These are phyloP conservation scores for Meloidogyne chitwoodi DNA, from an alignment of 1,140 invertebrate genomes.

Conservation along the genomic window DNA sequence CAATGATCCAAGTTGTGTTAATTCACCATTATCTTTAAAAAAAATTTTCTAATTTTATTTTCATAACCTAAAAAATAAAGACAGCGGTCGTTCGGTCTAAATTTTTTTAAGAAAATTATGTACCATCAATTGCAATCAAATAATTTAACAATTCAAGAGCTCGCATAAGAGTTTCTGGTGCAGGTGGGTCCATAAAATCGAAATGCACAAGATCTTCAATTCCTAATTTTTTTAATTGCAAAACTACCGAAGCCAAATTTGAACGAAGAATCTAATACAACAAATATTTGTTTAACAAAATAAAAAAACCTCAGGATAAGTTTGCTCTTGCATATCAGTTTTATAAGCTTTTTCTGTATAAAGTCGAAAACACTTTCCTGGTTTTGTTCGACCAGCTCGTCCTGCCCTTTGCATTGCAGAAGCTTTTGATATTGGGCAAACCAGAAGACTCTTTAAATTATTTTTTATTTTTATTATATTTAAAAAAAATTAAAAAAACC, in stretches of 20 bases:
- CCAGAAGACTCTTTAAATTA: slow-evolving; percentile 69
- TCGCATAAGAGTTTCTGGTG: slow-evolving; percentile 99
- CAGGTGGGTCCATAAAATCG: slow-evolving; percentile 99
- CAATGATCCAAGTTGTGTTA: slow-evolving; percentile 90
- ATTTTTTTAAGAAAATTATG: no score
- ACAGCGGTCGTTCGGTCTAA: no score
- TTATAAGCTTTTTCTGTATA: slow-evolving; percentile 99
- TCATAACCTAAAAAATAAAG: slow-evolving; percentile 40
- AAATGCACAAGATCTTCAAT: slow-evolving; percentile 99
- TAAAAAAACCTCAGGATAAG: slow-evolving; percentile 91
- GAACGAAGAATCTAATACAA: slow-evolving; percentile 63
- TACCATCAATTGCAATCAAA: slow-evolving; percentile 81
- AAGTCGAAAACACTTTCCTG: slow-evolving; percentile 94
- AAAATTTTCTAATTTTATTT: slow-evolving; percentile 59
- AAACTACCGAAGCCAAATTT: slow-evolving; percentile 90
- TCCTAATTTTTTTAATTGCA: slow-evolving; percentile 96
- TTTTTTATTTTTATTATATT: background rate
- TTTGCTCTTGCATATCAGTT: slow-evolving; percentile 98
- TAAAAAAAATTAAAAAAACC: slow-evolving; percentile 61
- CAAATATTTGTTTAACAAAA: background rate
- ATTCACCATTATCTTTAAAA: slow-evolving; percentile 68
- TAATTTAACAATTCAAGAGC: slow-evolving; percentile 96
- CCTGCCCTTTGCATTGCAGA: slow-evolving; percentile 91
- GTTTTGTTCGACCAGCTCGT: slow-evolving; percentile 87
- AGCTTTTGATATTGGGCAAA: slow-evolving; percentile 97